Evolutionary conservation across 2,888 invertebrate species (phyloP).

Genomic region (Tipula helvola): DNA sequence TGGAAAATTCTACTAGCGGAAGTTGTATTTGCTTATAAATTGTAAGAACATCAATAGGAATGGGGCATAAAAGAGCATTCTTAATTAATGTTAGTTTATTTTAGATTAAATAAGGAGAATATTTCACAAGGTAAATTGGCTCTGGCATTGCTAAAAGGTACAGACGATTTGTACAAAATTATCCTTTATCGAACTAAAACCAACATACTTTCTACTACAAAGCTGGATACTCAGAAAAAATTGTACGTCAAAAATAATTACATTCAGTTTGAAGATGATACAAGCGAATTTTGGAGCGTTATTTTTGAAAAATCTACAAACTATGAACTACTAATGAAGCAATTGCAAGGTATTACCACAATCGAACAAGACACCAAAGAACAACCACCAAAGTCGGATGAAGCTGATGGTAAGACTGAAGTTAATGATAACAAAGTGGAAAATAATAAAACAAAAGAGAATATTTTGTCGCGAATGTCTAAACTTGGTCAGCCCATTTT

Average conservation of each 20-base stretch:
- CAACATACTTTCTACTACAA: constrained; percentile 21
- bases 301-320: constrained; percentile 34
- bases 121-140: constrained; percentile 33
- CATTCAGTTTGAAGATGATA: constrained; percentile 37
- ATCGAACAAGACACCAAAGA: neutral
- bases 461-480: constrained; percentile 42
- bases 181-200: constrained; percentile 24
- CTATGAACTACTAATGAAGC: constrained; percentile 27
- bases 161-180: constrained; percentile 19
- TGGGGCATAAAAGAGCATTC: neutral
- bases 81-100: neutral
- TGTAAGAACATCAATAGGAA: constrained; percentile 15
- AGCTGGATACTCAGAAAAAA: constrained; percentile 17
- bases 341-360: constrained; percentile 15
- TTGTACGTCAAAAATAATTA: constrained; percentile 21
- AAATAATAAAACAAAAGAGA: constrained; percentile 27
- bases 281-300: constrained; percentile 42
- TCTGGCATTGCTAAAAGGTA: constrained; percentile 33
- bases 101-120: constrained; percentile 26
- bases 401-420: constrained; percentile 5
- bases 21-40: constrained; percentile 23
- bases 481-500: constrained; percentile 37
- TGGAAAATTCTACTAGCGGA: constrained; percentile 23
- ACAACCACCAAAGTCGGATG: neutral
- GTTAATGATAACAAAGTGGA: constrained; percentile 10